These are phyloP conservation scores for Aspidiotus destructor DNA, from an alignment of 2,888 invertebrate species.

Conservation along the genomic window DNA sequence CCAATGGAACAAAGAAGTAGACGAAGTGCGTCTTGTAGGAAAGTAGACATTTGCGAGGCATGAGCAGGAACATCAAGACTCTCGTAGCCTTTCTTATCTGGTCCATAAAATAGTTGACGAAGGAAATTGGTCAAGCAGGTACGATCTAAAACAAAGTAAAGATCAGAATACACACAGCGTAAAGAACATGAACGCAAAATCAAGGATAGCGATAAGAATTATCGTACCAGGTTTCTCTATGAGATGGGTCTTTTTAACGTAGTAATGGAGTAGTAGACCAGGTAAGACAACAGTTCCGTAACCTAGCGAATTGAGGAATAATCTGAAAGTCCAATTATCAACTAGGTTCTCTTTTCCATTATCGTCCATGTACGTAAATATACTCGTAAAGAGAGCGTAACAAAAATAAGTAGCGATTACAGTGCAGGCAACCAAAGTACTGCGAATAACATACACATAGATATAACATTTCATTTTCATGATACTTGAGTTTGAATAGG, in stretches of 20 bases:
- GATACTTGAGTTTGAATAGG: no score
- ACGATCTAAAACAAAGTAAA: slow-evolving; percentile 15
- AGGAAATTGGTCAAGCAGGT: slow-evolving; percentile 12
- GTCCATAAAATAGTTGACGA: slow-evolving; percentile 15
- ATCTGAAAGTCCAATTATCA: slow-evolving; percentile 59
- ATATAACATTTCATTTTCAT: no score
- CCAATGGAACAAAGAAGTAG: slow-evolving; percentile 34
- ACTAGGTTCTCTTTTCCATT: slow-evolving; percentile 14
- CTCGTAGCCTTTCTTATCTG: slow-evolving; percentile 19
- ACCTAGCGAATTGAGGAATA: slow-evolving; percentile 71
- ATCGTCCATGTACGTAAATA: slow-evolving; percentile 6
- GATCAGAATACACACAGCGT: background rate
- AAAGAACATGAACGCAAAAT: background rate
- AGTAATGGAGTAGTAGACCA: slow-evolving; percentile 70
- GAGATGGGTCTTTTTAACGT: slow-evolving; percentile 64
- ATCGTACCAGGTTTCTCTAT: slow-evolving; percentile 62
- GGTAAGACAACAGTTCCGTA: slow-evolving; percentile 83
- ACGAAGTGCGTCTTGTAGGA: slow-evolving; percentile 16
- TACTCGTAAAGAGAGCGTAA: background rate
- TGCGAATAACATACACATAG: background rate
- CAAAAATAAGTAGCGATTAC: background rate
- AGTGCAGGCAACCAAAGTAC: background rate
- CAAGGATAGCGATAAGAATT: background rate
- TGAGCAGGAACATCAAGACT: slow-evolving; percentile 5
- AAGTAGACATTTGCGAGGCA: background rate